Percentiles rank a stretch among this genome's conserved stretches.
Evolutionary conservation across 2,113 vertebrate genomes (phyloP).

Genomic region (Leptocoma aspasia): DNA sequence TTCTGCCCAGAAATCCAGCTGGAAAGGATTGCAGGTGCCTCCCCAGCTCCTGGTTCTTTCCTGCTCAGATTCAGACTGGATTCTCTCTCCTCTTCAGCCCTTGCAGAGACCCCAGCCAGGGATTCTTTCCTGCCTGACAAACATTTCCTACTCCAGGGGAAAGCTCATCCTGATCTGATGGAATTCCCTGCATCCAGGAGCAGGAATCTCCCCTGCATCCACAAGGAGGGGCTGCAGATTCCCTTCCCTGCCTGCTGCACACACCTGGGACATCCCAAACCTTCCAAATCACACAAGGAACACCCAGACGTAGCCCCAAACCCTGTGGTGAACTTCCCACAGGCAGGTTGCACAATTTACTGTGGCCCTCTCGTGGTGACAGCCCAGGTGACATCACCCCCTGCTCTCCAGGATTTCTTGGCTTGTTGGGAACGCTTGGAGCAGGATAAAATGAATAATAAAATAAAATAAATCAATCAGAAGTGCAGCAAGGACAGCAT

Average conservation of each 20-base stretch:
- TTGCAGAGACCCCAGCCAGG: not conserved
- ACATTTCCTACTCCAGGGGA: not conserved
- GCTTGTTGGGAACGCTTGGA: not conserved
- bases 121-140: not conserved
- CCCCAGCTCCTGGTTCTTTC: not conserved
- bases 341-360: not conserved
- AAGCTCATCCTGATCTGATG: not conserved
- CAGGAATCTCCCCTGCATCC: not conserved
- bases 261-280: not conserved
- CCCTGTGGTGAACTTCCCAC: not conserved
- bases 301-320: not conserved
- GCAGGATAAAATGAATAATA: not conserved
- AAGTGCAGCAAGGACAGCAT: not conserved
- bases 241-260: not conserved
- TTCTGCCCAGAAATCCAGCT: constrained; percentile 10
- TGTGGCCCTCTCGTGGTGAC: constrained; percentile 52
- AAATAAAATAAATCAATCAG: not conserved
- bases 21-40: not conserved
- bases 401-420: not conserved
- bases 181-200: not conserved
- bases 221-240: not conserved
- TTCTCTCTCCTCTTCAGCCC: not conserved
- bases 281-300: not conserved
- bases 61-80: not conserved
- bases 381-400: not conserved